Evolutionary conservation across 2,797 vertebrate species (phyloP).

Genomic region (Pampus argenteus): DNA sequence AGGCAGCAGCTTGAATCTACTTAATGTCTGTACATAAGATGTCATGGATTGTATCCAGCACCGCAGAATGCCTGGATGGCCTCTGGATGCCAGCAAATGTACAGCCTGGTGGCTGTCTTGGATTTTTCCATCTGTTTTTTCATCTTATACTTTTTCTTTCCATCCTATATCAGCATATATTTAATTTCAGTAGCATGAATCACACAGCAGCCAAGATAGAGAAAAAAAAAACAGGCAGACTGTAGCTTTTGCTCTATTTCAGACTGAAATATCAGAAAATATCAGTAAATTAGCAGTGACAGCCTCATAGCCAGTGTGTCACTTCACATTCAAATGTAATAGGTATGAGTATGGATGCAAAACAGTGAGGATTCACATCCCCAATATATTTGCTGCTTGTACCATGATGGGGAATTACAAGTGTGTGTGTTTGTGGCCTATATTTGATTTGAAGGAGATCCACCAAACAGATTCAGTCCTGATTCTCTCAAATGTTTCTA

Average conservation of each 20-base stretch:
- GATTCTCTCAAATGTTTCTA: neutral
- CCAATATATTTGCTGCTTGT: neutral
- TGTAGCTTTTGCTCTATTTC: neutral
- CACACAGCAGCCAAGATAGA: slow-evolving; percentile 2
- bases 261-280: slow-evolving; percentile 20
- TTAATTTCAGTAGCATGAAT: slow-evolving; percentile 4
- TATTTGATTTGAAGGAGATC: neutral
- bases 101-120: slow-evolving; percentile 47
- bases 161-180: neutral
- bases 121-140: slow-evolving; percentile 48
- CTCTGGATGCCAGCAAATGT: slow-evolving; percentile 44
- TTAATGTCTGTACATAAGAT: slow-evolving; percentile 39
- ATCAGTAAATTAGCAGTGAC: neutral
- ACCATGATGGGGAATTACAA: neutral
- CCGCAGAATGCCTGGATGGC: slow-evolving; percentile 37
- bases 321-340: neutral
- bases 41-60: slow-evolving; percentile 38
- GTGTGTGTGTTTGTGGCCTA: neutral
- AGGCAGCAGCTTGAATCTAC: slow-evolving; percentile 48
- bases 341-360: neutral
- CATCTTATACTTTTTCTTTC: slow-evolving; percentile 25
- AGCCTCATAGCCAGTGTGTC: neutral
- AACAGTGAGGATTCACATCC: neutral
- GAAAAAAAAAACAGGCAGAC: neutral
- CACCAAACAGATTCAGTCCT: neutral